Conservation (phyloP, 2,113 vertebrate species). For the Aplodontia rufa region DNA sequence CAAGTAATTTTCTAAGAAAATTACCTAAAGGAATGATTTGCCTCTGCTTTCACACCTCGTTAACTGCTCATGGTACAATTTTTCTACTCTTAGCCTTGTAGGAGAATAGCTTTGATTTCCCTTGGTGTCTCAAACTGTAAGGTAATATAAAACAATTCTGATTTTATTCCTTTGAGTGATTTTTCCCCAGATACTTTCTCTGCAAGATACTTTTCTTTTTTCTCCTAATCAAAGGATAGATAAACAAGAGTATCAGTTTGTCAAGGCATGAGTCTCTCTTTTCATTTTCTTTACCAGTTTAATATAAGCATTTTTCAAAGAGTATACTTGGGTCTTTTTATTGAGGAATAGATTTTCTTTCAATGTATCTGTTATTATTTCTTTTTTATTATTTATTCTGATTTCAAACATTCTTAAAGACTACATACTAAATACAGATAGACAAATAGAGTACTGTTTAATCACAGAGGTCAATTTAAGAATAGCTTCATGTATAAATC, state of each 20-base stretch:
- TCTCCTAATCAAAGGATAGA: neutral
- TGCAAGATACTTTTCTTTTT: neutral
- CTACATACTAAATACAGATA: neutral
- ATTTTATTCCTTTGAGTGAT: neutral
- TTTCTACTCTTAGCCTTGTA: neutral
- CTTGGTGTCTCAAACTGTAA: neutral
- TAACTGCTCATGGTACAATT: neutral
- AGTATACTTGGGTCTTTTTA: neutral
- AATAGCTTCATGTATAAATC: neutral
- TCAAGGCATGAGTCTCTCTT: neutral
- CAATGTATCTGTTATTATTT: neutral
- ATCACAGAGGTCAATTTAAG: neutral
- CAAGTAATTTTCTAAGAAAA: neutral
- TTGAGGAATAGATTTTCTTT: constrained; percentile 23
- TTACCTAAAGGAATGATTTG: neutral
- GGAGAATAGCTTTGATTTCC: neutral
- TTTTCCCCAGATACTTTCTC: neutral
- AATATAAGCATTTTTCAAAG: neutral
- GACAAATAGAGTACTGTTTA: neutral
- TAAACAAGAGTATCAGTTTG: neutral
- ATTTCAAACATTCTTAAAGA: neutral
- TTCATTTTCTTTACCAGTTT: neutral
- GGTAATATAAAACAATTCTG: neutral
- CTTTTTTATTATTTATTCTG: neutral
- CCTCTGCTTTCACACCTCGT: neutral